Conservation (phyloP, 2,113 vertebrate species). For the Dipodomys merriami region DNA sequence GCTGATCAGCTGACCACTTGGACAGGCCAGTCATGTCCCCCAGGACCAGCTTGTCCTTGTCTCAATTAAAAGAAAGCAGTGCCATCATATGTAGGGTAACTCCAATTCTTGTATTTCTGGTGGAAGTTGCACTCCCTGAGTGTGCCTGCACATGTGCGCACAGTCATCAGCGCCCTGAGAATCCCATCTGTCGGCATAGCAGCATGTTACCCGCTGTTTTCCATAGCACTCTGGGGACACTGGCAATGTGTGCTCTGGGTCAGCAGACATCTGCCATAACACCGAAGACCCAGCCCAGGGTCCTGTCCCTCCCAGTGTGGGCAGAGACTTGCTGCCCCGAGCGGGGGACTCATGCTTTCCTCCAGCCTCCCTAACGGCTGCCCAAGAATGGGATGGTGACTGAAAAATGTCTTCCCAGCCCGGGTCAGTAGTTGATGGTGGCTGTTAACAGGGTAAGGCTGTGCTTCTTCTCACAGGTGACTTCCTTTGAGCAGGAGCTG, state of each 20-base stretch:
- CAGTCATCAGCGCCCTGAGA: rapidly evolving
- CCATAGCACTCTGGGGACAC: rapidly evolving
- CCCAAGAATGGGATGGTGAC: rapidly evolving
- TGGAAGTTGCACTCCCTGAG: rapidly evolving
- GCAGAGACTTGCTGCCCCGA: background rate
- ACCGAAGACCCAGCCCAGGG: background rate
- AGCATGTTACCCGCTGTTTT: rapidly evolving
- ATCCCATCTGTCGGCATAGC: rapidly evolving
- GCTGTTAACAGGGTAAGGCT: background rate
- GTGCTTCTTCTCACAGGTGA: background rate
- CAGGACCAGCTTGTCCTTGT: background rate
- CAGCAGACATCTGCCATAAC: no score
- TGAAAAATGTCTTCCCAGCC: background rate
- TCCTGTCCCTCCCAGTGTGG: rapidly evolving
- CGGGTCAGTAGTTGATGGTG: background rate
- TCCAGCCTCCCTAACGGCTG: rapidly evolving
- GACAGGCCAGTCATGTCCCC: rapidly evolving
- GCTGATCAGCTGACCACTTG: rapidly evolving
- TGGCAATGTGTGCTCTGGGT: background rate
- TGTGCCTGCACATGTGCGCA: rapidly evolving
- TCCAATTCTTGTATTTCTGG: background rate
- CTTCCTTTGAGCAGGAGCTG: background rate
- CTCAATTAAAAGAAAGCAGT: slow-evolving; percentile 10
- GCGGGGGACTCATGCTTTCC: rapidly evolving
- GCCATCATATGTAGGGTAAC: background rate